phyloP scores from a whole-genome alignment of 2,113 vertebrate genomes.

The Chlamydotis undulata region DNA sequence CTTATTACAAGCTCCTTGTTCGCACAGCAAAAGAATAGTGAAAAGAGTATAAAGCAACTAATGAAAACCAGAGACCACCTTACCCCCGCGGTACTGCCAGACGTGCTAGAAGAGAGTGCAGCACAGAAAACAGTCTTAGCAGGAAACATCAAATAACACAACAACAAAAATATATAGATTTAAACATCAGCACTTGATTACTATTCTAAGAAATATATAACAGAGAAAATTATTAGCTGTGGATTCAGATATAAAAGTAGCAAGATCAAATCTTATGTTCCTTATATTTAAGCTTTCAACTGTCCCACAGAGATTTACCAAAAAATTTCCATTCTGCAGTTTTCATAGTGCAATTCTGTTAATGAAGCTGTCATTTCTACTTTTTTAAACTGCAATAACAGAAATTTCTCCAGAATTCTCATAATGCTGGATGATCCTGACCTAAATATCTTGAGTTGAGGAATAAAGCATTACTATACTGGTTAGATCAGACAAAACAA shows the following conservation, averaged over 20 bases:
- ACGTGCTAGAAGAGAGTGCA: neutral
- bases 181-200: neutral
- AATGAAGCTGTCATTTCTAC: neutral
- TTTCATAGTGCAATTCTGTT: neutral
- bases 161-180: neutral
- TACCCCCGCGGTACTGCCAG: neutral
- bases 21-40: neutral
- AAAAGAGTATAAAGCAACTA: constrained; percentile 23
- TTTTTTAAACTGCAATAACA: neutral
- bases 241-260: neutral
- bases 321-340: neutral
- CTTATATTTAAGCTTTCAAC: neutral
- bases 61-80: constrained; percentile 59
- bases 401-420: neutral
- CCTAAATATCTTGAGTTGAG: neutral
- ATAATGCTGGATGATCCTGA: neutral
- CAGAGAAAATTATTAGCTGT: neutral
- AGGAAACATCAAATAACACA: neutral
- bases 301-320: neutral
- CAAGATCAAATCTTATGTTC: neutral
- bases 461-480: neutral
- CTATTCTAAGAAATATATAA: fast-evolving
- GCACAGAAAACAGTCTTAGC: neutral
- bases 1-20: constrained; percentile 57
- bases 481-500: neutral